A percentile compares a stretch with the other conserved stretches of the same genome.
Evolutionary conservation across 2,888 invertebrate genomes (phyloP).

Genomic region (Camponotus fellah): DNA sequence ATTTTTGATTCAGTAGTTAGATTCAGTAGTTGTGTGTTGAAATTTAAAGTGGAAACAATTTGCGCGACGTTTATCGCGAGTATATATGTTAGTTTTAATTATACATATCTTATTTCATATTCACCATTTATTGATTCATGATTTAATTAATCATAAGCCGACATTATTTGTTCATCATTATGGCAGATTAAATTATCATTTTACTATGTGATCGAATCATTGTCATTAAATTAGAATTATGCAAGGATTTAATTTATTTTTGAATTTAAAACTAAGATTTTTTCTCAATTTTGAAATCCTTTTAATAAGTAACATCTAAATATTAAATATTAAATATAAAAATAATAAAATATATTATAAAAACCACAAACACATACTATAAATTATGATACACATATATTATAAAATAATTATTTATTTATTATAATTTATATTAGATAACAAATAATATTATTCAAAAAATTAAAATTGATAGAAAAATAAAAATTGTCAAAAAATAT

Average conservation of each 20-base stretch:
- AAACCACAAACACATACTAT: not conserved
- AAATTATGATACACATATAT: not conserved
- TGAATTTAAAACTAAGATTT: not conserved
- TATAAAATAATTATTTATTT: not conserved
- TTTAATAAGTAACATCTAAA: not conserved
- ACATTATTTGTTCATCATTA: not conserved
- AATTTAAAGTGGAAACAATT: slow-evolving; percentile 9
- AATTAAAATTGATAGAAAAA: not conserved
- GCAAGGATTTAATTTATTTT: not conserved
- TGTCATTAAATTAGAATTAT: not conserved
- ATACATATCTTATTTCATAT: not conserved
- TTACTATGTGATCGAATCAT: not conserved
- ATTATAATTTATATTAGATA: not conserved
- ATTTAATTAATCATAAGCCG: slow-evolving; percentile 22
- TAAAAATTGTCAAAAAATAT: not conserved
- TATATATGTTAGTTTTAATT: slow-evolving; percentile 9
- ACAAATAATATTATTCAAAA: not conserved
- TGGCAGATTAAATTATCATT: not conserved
- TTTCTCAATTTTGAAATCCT: not conserved
- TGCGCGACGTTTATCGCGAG: not conserved
- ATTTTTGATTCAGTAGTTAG: not conserved
- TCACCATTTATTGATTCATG: slow-evolving; percentile 11
- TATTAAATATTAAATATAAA: not conserved
- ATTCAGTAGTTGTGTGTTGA: not conserved
- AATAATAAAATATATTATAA: not conserved